A percentile compares a stretch with the other conserved stretches of the same genome.
phyloP scores from a whole-genome alignment of 2,888 invertebrate species.

The Augiades crinisus region DNA sequence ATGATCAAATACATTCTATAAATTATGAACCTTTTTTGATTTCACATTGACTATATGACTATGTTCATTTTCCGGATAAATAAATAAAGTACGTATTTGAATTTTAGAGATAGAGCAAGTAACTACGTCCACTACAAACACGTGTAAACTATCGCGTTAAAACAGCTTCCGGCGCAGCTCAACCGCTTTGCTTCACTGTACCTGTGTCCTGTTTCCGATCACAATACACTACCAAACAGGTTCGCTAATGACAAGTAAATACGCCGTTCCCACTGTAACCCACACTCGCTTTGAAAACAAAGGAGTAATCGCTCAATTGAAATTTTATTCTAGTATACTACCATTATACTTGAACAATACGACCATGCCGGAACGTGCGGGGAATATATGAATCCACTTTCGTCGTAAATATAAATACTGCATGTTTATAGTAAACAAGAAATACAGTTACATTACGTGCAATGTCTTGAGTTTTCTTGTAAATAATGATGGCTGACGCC shows the following conservation, averaged over 20 bases:
- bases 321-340: slow-evolving; percentile 15
- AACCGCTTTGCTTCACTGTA: slow-evolving; percentile 2
- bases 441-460: not conserved
- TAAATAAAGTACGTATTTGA: too few species aligned
- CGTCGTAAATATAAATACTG: slow-evolving; percentile 20
- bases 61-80: too few species aligned
- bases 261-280: slow-evolving; percentile 12
- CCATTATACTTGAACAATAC: slow-evolving; percentile 8
- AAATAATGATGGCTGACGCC: too few species aligned
- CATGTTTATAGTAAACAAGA: not conserved
- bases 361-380: slow-evolving; percentile 1
- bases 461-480: not conserved
- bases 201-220: too few species aligned
- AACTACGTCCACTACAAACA: too few species aligned
- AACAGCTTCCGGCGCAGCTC: slow-evolving; percentile 13
- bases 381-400: slow-evolving; percentile 11
- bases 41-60: too few species aligned
- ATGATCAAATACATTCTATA: too few species aligned
- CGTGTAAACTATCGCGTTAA: too few species aligned
- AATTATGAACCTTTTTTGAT: too few species aligned
- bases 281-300: slow-evolving; percentile 14
- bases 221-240: slow-evolving; percentile 13
- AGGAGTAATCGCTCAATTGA: slow-evolving; percentile 6
- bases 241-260: slow-evolving; percentile 21
- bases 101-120: too few species aligned